Conservation (phyloP, 2,797 vertebrate genomes). For the Pristis pectinata region DNA sequence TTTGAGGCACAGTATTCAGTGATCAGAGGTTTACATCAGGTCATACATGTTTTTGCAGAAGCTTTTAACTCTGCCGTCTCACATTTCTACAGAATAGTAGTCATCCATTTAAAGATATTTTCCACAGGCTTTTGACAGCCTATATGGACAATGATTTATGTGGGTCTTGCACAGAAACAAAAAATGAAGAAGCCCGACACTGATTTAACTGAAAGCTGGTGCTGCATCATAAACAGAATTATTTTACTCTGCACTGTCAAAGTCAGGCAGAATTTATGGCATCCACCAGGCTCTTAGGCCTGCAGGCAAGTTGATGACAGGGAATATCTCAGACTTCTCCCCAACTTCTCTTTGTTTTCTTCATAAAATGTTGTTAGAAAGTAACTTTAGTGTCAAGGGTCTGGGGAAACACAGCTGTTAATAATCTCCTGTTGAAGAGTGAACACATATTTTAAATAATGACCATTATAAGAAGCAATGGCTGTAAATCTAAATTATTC, state of each 20-base stretch:
- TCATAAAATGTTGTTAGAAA: background rate
- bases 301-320: constrained; percentile 15
- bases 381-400: background rate
- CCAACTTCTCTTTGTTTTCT: background rate
- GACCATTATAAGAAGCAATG: background rate
- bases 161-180: constrained; percentile 12
- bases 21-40: constrained; percentile 20
- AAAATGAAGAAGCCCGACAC: constrained; percentile 31
- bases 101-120: constrained; percentile 36
- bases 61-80: constrained; percentile 34
- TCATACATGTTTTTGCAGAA: constrained; percentile 28
- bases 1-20: constrained; percentile 16
- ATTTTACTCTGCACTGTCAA: constrained; percentile 23
- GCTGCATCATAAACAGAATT: constrained; percentile 29
- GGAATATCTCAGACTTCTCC: constrained; percentile 13
- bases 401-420: constrained; percentile 4
- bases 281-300: background rate
- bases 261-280: constrained; percentile 10
- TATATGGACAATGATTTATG: constrained; percentile 27
- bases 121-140: constrained; percentile 27
- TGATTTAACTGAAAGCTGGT: constrained; percentile 32
- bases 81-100: constrained; percentile 29
- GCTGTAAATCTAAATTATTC: background rate
- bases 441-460: constrained; percentile 23
- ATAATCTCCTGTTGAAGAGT: constrained; percentile 7